Conservation (phyloP, 2,888 invertebrate genomes). For the Emmelina monodactyla region DNA sequence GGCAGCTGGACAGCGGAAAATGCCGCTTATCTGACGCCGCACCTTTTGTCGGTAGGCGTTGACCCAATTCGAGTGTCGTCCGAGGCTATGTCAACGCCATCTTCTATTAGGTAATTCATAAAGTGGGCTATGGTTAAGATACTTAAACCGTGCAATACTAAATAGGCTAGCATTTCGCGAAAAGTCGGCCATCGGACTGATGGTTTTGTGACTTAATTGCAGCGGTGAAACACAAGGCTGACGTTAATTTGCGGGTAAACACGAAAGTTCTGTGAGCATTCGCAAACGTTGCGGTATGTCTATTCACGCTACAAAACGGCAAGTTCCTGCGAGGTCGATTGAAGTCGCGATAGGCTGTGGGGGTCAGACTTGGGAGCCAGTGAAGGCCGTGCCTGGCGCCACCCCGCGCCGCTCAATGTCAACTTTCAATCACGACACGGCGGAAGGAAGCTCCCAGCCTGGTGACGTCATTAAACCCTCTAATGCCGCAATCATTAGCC, state of each 20-base stretch:
- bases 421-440: conserved; percentile 58
- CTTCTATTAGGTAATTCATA: not conserved
- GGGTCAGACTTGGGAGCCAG: conserved; percentile 52
- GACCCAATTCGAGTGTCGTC: conserved; percentile 57
- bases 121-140: conserved; percentile 8
- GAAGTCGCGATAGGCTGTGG: conserved; percentile 56
- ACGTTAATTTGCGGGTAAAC: conserved; percentile 35
- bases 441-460: conserved; percentile 49
- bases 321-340: conserved; percentile 58
- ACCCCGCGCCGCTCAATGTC: conserved; percentile 50
- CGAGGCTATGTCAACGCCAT: conserved; percentile 35
- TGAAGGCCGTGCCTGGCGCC: conserved; percentile 60
- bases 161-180: not conserved
- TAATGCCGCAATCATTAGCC: not conserved
- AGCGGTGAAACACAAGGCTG: conserved; percentile 26
- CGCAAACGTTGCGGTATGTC: conserved; percentile 46
- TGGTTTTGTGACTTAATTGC: conserved; percentile 22
- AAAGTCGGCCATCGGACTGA: not conserved
- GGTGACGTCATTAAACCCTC: conserved; percentile 24
- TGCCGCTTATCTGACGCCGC: conserved; percentile 58
- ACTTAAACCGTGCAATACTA: conserved; percentile 8
- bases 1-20: conserved; percentile 54
- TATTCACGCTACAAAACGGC: conserved; percentile 54
- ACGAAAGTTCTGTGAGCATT: conserved; percentile 40
- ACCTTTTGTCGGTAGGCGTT: conserved; percentile 61